Evolutionary conservation across 2,113 vertebrate species (phyloP), one percentile per base, ranked within the genome.

Genomic region (Podarcis raffonei): DNA sequence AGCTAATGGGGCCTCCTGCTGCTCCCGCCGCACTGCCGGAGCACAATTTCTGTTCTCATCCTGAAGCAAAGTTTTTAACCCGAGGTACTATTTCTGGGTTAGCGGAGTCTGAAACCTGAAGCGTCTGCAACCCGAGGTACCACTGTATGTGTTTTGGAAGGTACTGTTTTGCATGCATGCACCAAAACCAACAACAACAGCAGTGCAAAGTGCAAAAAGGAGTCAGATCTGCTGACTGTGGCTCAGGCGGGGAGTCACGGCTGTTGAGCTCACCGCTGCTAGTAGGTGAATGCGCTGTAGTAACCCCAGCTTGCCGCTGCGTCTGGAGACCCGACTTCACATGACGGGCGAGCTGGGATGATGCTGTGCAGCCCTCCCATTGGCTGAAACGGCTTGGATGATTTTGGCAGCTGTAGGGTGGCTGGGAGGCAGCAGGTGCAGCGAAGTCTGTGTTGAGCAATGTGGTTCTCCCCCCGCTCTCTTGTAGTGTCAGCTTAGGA

Each of bases 361-460:
- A 81, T 35, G 23, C 48, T 9, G 16, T 1, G 23, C 12, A 0
- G 25, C 30, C 2, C n/a, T 22, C 22, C 66, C 6, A 87, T 87
- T 87, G 86, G 86, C 9, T 27, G 78, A 72, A 30, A 37, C 7
- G 15, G 23, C 77, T 87, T 72, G 86, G 86, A 9, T 87, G 86
- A 87, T 81, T 35, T 68, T 57, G 39, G 5, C 23, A 27, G 75
- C 23, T 0, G 81, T 3, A 16, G 37, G 62, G 79, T 0, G 25
- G 12, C 12, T 30, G 39, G 8, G 18, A 27, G 80, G 22, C 3
- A 66, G 72, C 84, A 85, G 72, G 57, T 85, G 72, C 5, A 22
- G 57, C 23, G 1, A 4, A 7, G 16, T 6, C 18, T 3, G n/a
- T 3, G 3, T 27, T 15, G 20, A 85, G 48, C 68, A 85, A 53